Conservation (phyloP, 1,140 invertebrate genomes). For the Laupala kohalensis region DNA sequence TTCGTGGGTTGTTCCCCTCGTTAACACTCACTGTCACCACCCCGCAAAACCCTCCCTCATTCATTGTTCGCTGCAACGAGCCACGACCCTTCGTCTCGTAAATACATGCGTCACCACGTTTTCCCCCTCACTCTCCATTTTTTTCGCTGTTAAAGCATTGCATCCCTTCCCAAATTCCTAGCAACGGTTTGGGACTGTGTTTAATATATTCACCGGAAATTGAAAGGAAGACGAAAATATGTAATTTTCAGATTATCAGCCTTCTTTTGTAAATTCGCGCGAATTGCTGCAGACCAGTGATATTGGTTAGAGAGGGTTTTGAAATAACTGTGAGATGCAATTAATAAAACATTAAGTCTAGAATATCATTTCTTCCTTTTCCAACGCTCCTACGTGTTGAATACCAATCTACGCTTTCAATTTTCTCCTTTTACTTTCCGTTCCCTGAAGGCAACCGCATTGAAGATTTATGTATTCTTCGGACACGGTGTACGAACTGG, state of each 20-base stretch:
- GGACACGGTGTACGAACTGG: background rate
- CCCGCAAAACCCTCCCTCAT: too few relatives aligned
- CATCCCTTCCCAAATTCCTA: background rate
- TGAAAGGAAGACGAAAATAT: background rate
- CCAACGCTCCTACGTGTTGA: background rate
- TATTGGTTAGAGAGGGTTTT: background rate
- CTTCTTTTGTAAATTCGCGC: background rate
- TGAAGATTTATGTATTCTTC: background rate
- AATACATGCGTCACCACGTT: background rate
- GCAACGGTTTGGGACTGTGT: background rate
- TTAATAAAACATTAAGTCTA: background rate
- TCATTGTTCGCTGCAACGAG: background rate
- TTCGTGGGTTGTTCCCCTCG: background rate
- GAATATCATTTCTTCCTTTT: background rate
- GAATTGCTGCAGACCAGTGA: background rate
- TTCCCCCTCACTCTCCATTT: background rate
- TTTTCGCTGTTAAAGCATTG: background rate
- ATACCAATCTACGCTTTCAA: background rate
- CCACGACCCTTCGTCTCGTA: background rate
- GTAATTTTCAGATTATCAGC: background rate
- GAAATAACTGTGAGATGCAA: background rate
- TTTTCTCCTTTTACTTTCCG: background rate
- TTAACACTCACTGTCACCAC: background rate
- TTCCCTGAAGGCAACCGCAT: background rate
- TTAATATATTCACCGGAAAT: background rate